Evolutionary conservation across 2,113 vertebrate species (phyloP), one percentile per base, ranked within the genome.

Genomic region (Lepus europaeus): DNA sequence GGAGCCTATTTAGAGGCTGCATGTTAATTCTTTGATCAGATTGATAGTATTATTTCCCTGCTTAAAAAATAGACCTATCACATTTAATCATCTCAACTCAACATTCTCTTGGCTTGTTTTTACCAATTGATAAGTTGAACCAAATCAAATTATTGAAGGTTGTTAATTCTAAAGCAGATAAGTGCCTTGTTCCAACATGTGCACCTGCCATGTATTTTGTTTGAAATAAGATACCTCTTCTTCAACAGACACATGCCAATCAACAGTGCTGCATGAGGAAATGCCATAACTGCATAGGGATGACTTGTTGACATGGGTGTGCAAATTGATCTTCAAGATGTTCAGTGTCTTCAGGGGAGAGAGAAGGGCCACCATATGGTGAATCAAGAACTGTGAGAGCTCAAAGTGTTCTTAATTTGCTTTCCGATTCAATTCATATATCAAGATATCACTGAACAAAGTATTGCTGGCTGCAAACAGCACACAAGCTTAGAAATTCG

Each of bases 171-270:
- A 33, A 95, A 96, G 84, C 7, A 72, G 66, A 69, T 72, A 87
- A 93, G 73, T 14, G 70, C 88, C 92, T 94, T 59, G 0, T 87
- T 70, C 91, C 89, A 36, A 16, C 9, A 6, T 23, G 49, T 91
- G 92, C 96, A 97, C 97, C 97, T 98, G 98, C 95, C 89, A 88
- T 1, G 0, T 97, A 96, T 98, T 98, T 98, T 95, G 76, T 96
- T 97, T 94, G 98, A 95, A 96, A 98, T 87, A 53, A 82, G 96
- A 98, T 83, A 89, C 56, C 29, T 81, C 49, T 81, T 36, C 61
- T 93, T 94, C 51, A 11, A 97, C 68, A 96, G 97, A 93, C 95
- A 82, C 91, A 63, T 88, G 79, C 76, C 74, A 95, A 96, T 90
- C 92, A 23, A 87, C 19, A 80, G 23, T 20, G 83, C 87, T 78